Evolutionary conservation across 2,797 vertebrate genomes (phyloP), one percentile per base, ranked within the genome.

Genomic region (Pyrrhura leucotis): DNA sequence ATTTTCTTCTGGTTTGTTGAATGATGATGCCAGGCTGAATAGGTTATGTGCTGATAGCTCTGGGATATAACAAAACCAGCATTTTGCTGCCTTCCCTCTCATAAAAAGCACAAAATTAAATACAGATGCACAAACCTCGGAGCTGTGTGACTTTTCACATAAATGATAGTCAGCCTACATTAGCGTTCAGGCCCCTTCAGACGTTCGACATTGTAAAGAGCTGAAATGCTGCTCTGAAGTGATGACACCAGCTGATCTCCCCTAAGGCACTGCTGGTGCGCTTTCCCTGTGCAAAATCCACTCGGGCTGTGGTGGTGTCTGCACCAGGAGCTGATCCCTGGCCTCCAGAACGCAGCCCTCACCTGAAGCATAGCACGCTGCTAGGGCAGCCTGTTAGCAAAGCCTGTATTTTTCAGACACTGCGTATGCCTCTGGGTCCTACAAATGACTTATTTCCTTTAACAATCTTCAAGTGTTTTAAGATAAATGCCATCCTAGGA

Each of bases 51-150:
- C 65, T 85, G 39, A 15, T 54, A 84, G 92, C 87, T 88, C 85
- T 92, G 69, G 87, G 53, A 17, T 18, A 78, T 84, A 75, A 65
- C 47, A 85, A 85, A 58, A 85, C 6, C 59, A 82, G 47, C 9
- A 0, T 81, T 59, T 86, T 82, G 19, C 66, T 95, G 39, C 85
- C 44, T 29, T 93, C 67, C 44, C 59, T 94, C 53, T 92, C 82
- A 33, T 59, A 67, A 90, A 92, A 92, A 67, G 47, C 91, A 93
- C 81, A 78, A 85, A 86, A 92, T 85, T 6, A 89, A 94, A 83
- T 26, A 62, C 65, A 89, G 74, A 90, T 76, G 59, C 75, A 85
- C 76, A 44, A 94, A 67, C n/a, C 91, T 76, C n/a, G 40, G 84
- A 85, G 87, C 90, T 80, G 48, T 95, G 74, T 94, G 75, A 37